Evolutionary conservation across 2,888 invertebrate genomes (phyloP).

Genomic region (Zhengitettix transpicula): DNA sequence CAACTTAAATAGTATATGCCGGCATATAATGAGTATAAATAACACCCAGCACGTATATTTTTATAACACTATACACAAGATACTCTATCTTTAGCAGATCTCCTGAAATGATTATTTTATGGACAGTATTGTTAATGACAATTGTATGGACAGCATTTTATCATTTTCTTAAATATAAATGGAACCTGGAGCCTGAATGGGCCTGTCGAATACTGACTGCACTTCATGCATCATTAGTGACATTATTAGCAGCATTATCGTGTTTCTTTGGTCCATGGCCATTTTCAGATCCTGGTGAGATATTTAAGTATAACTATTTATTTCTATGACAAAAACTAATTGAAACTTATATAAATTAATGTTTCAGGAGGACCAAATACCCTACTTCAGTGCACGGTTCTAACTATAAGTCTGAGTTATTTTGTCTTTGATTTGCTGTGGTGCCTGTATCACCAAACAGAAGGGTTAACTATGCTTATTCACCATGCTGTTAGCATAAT

Average conservation of each 20-base stretch:
- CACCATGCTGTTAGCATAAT: conserved; percentile 36
- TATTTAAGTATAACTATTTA: background rate
- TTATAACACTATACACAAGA: too few species aligned
- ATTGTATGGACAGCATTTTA: conserved; percentile 10
- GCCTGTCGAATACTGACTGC: conserved; percentile 11
- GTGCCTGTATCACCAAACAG: conserved; percentile 35
- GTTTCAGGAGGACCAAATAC: conserved; percentile 18
- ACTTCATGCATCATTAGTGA: conserved; percentile 12
- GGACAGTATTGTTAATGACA: conserved; percentile 6
- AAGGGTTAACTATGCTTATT: conserved; percentile 32
- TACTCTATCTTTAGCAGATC: too few species aligned
- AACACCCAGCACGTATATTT: too few species aligned
- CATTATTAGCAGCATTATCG: conserved; percentile 8
- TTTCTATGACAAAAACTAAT: background rate
- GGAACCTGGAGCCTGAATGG: conserved; percentile 11
- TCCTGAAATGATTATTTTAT: conserved; percentile 1
- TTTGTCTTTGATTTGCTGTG: conserved; percentile 42
- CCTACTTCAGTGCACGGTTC: conserved; percentile 26
- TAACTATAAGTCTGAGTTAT: conserved; percentile 42
- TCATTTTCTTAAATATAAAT: conserved; percentile 6
- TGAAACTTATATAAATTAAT: background rate
- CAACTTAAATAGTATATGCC: too few species aligned
- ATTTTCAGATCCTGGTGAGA: conserved; percentile 13
- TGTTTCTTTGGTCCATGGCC: conserved; percentile 11
- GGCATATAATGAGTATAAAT: too few species aligned